A percentile compares a stretch with the other conserved stretches of the same genome.
Evolutionary conservation across 2,797 vertebrate genomes (phyloP).

Genomic region (Pseudomugil tenellus): DNA sequence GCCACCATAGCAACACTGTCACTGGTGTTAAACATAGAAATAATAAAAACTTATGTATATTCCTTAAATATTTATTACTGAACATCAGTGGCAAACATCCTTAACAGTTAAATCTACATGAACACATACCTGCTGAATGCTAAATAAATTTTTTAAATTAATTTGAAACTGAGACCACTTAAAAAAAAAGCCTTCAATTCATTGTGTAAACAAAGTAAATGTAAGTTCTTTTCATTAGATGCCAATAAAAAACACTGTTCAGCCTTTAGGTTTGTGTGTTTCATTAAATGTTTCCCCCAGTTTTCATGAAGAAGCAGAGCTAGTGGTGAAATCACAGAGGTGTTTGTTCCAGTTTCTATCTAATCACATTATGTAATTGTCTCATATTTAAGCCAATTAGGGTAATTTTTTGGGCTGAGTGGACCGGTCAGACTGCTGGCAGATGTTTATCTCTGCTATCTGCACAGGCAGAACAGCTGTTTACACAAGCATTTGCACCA

Average conservation of each 20-base stretch:
- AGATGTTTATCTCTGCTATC: conserved; percentile 64
- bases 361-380: conserved; percentile 54
- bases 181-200: conserved; percentile 6
- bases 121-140: conserved; percentile 12
- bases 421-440: conserved; percentile 51
- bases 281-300: conserved; percentile 28
- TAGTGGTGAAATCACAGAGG: conserved; percentile 25
- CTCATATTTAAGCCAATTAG: conserved; percentile 67
- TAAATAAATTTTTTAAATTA: conserved; percentile 41
- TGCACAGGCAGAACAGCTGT: conserved; percentile 55
- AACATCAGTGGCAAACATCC: conserved; percentile 13
- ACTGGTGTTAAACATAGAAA: conserved; percentile 21
- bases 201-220: conserved; percentile 28
- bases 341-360: conserved; percentile 24
- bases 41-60: conserved; percentile 27
- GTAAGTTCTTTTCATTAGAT: conserved; percentile 23
- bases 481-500: conserved; percentile 38
- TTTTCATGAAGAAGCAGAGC: conserved; percentile 10
- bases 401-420: conserved; percentile 50
- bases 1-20: conserved; percentile 6
- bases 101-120: background rate
- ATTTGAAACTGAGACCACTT: conserved; percentile 41
- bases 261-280: conserved; percentile 28
- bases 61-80: conserved; percentile 55
- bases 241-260: conserved; percentile 64